Conservation (phyloP, 2,888 invertebrate genomes). For the Athalia cordata region DNA sequence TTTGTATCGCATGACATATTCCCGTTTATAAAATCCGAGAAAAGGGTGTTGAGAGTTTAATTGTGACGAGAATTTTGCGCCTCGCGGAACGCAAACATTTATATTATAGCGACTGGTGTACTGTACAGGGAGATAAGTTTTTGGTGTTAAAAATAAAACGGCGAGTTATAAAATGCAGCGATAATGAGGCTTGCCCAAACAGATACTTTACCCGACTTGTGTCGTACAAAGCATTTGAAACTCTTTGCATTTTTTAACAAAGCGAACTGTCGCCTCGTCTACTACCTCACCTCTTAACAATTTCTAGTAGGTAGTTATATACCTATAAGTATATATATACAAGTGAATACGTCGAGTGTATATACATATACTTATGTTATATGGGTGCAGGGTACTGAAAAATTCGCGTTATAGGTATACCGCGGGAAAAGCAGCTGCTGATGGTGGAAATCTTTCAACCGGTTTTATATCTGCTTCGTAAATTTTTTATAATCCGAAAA, state of each 20-base stretch:
- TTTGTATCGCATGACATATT: too few relatives aligned
- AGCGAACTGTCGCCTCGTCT: slow-evolving; percentile 15
- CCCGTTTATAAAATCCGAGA: background rate
- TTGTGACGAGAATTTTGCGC: background rate
- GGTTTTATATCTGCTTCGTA: too few relatives aligned
- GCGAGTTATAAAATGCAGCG: slow-evolving; percentile 65
- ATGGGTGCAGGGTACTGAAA: too few relatives aligned
- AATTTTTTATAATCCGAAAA: too few relatives aligned
- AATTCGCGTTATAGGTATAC: too few relatives aligned
- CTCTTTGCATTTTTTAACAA: slow-evolving; percentile 27
- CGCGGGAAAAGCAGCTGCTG: too few relatives aligned
- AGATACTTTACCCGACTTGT: slow-evolving; percentile 45
- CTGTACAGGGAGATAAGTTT: background rate
- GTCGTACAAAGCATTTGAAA: slow-evolving; percentile 31
- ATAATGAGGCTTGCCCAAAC: slow-evolving; percentile 66
- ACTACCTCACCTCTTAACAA: slow-evolving; percentile 18
- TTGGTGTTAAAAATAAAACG: slow-evolving; percentile 44
- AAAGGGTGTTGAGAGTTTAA: background rate
- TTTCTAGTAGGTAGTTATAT: slow-evolving; percentile 4
- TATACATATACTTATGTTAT: too few relatives aligned
- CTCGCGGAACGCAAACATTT: too few relatives aligned
- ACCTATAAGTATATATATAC: too few relatives aligned
- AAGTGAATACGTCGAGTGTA: too few relatives aligned
- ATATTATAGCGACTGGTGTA: too few relatives aligned
- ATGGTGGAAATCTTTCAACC: too few relatives aligned